Evolutionary conservation across 92 coral and sea anemone genomes (phyloP).

Genomic region (Parazoanthus atlanticus): DNA sequence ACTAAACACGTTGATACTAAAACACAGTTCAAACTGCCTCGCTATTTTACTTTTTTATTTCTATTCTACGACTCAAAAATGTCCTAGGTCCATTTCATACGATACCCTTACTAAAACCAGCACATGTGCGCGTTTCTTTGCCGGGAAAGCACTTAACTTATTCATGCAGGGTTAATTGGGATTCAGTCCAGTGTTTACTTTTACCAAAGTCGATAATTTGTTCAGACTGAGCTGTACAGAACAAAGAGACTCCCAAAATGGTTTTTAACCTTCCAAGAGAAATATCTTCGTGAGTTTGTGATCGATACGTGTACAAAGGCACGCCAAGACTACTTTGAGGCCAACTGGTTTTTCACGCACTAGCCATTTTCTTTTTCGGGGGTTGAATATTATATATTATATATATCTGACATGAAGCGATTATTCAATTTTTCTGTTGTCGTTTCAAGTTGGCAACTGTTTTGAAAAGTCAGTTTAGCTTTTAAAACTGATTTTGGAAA

Average conservation of each 20-base stretch:
- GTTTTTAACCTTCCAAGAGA: background rate
- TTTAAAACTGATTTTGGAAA: too few relatives aligned
- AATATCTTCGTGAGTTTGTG: background rate
- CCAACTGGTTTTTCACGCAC: background rate
- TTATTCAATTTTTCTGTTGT: too few relatives aligned
- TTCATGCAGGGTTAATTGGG: background rate
- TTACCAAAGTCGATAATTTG: background rate
- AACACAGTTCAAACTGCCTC: too few relatives aligned
- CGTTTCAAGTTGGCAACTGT: too few relatives aligned
- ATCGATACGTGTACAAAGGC: too few relatives aligned
- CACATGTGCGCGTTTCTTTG: background rate
- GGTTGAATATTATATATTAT: too few relatives aligned
- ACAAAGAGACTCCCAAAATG: background rate
- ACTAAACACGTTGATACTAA: too few relatives aligned
- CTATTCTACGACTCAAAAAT: too few relatives aligned
- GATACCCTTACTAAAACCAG: background rate
- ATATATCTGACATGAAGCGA: too few relatives aligned
- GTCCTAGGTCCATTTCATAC: background rate
- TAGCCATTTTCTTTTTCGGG: too few relatives aligned
- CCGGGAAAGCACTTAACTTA: background rate
- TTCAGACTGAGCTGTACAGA: background rate
- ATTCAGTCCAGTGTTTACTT: background rate
- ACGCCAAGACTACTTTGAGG: background rate
- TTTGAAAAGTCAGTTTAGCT: too few relatives aligned
- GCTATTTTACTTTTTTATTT: too few relatives aligned